Evolutionary conservation across 23 tunicate species (phyloP).

Genomic region (Clavelina lepadiformis): DNA sequence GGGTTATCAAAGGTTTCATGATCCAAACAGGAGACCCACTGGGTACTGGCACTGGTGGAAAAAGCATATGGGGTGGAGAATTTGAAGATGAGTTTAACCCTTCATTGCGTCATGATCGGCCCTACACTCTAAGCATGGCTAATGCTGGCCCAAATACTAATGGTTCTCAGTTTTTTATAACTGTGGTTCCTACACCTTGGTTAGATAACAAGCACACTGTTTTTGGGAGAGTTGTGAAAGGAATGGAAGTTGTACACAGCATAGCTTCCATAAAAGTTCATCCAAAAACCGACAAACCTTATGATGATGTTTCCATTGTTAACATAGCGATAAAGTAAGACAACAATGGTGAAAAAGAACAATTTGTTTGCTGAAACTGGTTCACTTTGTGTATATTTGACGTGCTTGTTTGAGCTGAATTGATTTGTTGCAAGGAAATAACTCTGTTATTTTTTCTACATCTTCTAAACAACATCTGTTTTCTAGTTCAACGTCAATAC

Average conservation of each 20-base stretch:
- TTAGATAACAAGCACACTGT: conserved; percentile 98
- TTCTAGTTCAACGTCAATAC: too few species aligned
- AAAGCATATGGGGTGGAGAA: conserved; percentile 97
- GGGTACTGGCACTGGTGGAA: conserved; percentile 97
- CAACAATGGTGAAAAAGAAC: too few species aligned
- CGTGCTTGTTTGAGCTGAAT: too few species aligned
- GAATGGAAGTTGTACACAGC: conserved; percentile 94
- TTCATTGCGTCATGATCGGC: conserved; percentile 73
- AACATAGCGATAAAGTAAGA: conserved; percentile 65
- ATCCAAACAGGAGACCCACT: conserved; percentile 93
- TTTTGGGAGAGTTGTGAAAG: conserved; percentile 79
- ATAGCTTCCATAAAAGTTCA: conserved; percentile 67
- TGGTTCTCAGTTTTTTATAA: conserved; percentile 97
- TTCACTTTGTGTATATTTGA: too few species aligned
- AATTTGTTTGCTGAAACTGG: too few species aligned
- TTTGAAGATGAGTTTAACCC: conserved; percentile 99
- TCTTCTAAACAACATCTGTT: too few species aligned
- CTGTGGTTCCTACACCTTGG: conserved; percentile 94
- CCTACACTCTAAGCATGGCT: conserved; percentile 92
- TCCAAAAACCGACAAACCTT: conserved; percentile 97
- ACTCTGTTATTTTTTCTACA: too few species aligned
- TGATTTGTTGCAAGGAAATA: too few species aligned
- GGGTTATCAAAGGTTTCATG: conserved; percentile 96
- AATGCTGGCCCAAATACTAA: conserved; percentile 98
- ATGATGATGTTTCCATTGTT: conserved; percentile 86